Conservation (phyloP, 2,113 vertebrate species). For the Mustela lutreola region DNA sequence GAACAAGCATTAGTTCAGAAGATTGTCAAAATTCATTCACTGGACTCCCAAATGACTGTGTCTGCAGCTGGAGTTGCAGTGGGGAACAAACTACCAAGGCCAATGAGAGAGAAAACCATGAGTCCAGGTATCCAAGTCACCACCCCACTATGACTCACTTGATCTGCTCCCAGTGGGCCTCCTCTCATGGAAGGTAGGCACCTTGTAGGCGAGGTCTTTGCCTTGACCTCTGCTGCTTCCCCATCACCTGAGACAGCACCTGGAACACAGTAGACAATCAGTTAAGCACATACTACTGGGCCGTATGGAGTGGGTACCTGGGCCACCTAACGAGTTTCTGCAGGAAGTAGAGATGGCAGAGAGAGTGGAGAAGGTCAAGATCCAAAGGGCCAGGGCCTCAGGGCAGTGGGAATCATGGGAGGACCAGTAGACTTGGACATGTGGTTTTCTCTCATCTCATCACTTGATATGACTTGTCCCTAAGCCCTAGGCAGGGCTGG, state of each 20-base stretch:
- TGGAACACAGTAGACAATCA: neutral
- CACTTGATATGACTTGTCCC: neutral
- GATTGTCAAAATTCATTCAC: neutral
- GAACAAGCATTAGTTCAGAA: neutral
- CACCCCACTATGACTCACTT: neutral
- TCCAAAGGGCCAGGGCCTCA: neutral
- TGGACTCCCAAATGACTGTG: neutral
- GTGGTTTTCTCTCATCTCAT: neutral
- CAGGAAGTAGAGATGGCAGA: neutral
- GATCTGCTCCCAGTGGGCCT: neutral
- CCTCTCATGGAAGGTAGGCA: neutral
- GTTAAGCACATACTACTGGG: too few relatives aligned
- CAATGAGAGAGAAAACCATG: neutral
- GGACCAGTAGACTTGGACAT: neutral
- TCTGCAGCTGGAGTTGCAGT: neutral
- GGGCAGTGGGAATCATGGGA: accelerated
- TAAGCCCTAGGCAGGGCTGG: conserved; percentile 47
- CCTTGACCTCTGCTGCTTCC: neutral
- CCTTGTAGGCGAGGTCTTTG: neutral
- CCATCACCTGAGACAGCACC: neutral
- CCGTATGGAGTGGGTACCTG: neutral
- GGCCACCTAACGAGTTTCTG: neutral
- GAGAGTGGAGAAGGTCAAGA: accelerated
- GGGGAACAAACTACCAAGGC: neutral
- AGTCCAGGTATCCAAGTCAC: neutral